Conservation (phyloP, 2,113 vertebrate genomes). For the Stictonetta naevosa region DNA sequence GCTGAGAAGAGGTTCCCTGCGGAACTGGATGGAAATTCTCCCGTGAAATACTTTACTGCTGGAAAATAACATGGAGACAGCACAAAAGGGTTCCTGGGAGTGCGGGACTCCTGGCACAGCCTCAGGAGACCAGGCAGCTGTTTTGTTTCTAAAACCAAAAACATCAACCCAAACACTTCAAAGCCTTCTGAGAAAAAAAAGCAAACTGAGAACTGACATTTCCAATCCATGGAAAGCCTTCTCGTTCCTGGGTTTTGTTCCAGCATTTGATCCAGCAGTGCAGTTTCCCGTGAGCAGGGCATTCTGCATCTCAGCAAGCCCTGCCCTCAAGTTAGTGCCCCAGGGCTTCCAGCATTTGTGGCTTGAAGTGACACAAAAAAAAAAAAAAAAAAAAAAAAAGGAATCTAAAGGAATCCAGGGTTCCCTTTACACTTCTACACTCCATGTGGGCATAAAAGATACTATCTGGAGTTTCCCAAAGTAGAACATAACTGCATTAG, state of each 20-base stretch:
- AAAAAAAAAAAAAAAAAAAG: neutral
- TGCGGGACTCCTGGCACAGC: neutral
- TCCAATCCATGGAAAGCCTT: constrained; percentile 46
- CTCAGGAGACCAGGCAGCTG: constrained; percentile 21
- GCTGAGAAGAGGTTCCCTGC: neutral
- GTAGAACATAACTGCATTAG: neutral
- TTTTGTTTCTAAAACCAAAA: constrained; percentile 49
- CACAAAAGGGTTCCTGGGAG: constrained; percentile 31
- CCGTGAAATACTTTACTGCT: neutral
- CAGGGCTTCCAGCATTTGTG: neutral
- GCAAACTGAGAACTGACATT: constrained; percentile 18
- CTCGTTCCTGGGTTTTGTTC: constrained; percentile 44
- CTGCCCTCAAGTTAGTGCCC: neutral
- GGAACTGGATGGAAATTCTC: constrained; percentile 15
- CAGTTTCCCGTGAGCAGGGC: constrained; percentile 37
- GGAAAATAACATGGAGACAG: constrained; percentile 23
- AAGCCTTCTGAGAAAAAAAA: constrained; percentile 31
- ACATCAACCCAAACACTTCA: constrained; percentile 21
- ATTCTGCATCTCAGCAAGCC: neutral
- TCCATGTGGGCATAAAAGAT: neutral
- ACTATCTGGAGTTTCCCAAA: neutral
- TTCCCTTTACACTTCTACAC: constrained; percentile 5
- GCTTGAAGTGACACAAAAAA: neutral
- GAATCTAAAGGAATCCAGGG: neutral
- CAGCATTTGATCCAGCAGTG: constrained; percentile 47